phyloP scores from a whole-genome alignment of 1,140 invertebrate species.

The Chelonus insularis region DNA sequence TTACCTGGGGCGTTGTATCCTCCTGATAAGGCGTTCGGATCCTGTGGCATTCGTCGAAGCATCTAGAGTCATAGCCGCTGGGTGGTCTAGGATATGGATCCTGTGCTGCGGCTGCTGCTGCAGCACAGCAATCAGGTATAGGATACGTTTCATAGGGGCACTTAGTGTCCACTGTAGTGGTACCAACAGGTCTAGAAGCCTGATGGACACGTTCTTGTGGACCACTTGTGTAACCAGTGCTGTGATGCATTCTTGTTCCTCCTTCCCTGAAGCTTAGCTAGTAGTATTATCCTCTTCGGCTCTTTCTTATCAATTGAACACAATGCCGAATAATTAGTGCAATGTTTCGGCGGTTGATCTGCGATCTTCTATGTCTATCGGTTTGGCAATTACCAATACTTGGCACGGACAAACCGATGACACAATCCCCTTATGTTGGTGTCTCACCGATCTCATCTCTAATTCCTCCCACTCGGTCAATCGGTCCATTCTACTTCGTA shows the following conservation, averaged over 20 bases:
- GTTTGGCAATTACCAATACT: conserved; percentile 24
- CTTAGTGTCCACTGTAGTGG: conserved; percentile 45
- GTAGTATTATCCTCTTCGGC: neutral
- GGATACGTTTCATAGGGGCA: conserved; percentile 55
- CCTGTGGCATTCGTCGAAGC: conserved; percentile 55
- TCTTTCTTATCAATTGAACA: neutral
- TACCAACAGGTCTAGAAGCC: conserved; percentile 32
- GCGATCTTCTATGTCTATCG: conserved; percentile 4
- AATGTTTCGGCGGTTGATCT: neutral
- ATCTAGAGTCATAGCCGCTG: conserved; percentile 53
- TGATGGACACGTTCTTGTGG: conserved; percentile 58
- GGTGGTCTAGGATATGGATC: conserved; percentile 54
- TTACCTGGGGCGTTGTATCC: conserved; percentile 53
- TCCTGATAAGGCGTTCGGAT: conserved; percentile 52
- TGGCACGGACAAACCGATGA: conserved; percentile 23
- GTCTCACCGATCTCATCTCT: neutral
- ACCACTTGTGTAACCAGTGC: conserved; percentile 43
- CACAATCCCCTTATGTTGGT: neutral
- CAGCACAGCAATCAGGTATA: conserved; percentile 57
- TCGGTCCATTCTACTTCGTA: conserved; percentile 17
- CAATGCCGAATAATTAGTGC: conserved; percentile 7
- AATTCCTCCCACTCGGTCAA: conserved; percentile 3
- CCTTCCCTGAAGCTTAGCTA: neutral
- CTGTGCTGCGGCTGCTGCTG: conserved; percentile 42
- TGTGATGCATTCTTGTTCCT: conserved; percentile 43